Evolutionary conservation across 2,888 invertebrate species (phyloP).

Genomic region (Drosophila borealis): DNA sequence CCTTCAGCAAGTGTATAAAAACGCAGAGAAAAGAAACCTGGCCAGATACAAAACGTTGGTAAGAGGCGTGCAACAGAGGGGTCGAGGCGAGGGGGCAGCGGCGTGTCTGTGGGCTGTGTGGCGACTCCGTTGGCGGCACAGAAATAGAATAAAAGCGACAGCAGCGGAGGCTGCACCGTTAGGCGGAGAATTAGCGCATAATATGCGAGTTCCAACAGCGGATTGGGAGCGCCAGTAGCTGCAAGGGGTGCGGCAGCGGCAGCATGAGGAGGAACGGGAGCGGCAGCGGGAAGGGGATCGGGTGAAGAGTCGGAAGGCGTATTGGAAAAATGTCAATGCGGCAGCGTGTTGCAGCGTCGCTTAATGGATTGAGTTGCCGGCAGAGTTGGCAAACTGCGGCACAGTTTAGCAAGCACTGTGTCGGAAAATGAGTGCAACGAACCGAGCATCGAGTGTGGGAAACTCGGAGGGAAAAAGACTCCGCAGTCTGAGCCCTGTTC

Average conservation of each 20-base stretch:
- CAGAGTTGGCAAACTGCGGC: conserved; percentile 18
- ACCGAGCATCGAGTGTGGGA: conserved; percentile 34
- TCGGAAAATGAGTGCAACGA: conserved; percentile 56
- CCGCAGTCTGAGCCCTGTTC: conserved; percentile 22
- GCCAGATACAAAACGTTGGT: conserved; percentile 37
- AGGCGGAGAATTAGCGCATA: conserved; percentile 76
- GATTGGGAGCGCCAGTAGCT: conserved; percentile 49
- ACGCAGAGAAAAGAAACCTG: conserved; percentile 13
- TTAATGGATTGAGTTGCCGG: conserved; percentile 33
- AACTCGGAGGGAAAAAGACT: background rate
- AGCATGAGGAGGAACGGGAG: background rate
- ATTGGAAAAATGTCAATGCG: conserved; percentile 61
- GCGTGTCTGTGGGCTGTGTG: conserved; percentile 54
- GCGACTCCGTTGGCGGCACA: conserved; percentile 73
- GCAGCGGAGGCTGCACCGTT: conserved; percentile 74
- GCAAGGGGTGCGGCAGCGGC: background rate
- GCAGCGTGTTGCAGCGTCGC: conserved; percentile 14
- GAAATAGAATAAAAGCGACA: conserved; percentile 76
- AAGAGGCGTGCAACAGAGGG: background rate
- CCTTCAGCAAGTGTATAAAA: background rate
- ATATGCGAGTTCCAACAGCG: conserved; percentile 61
- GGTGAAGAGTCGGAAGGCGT: conserved; percentile 1
- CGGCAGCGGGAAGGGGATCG: no score
- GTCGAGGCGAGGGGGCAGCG: background rate
- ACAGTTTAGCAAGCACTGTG: conserved; percentile 56